Base-by-base conservation (phyloP, 2,113 vertebrate species). In the Ellobius talpinus region DNA sequence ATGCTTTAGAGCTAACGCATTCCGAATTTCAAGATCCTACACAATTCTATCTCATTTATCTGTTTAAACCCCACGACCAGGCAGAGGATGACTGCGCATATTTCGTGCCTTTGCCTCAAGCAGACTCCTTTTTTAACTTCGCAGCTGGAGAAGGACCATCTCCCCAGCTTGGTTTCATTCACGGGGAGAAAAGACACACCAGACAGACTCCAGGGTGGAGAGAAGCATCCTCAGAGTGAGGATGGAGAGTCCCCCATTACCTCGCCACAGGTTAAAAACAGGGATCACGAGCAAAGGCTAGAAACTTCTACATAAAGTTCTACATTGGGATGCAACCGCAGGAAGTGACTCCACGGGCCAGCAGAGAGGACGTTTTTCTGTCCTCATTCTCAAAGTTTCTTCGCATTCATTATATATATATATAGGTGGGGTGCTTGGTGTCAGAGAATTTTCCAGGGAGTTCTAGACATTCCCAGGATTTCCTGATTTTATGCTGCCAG, bases 151-250 rank as follows among this genome's bases (percentile, higher is more conserved):
- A 92, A 81, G 8, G 21, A 87, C 42, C 39, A 26, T 92, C n/a
- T 92, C 63, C 66, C 36, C 26, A 42, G 55, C 6, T 88, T 78
- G 65, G 74, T 88, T 90, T 87, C 89, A 96, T 61, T 95, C 58
- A 33, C 13, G 45, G 33, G 77, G 42, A 90, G 74, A 70, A 89
- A 82, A 92, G 39, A 39, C 33, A 72, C 1, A 36, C 39, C 0
- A 3, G 12, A 33, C 7, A 61, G 68, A 52, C 39, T 42, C 19
- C 52, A 63, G 50, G 85, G 86, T 12, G 36, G 52, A 70, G 45
- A 74, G 23, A 36, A 21, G 4, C 7, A 39, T 36, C 65, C 58
- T 61, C 63, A 19, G 0, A 4, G n/a, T 23, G 33, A 89, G 55
- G 33, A 87, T 52, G 26, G 4, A 24, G 16, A 93, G 33, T 23